Base-by-base conservation (phyloP, 2,113 vertebrate species). In the Brienomyrus longianalis region DNA sequence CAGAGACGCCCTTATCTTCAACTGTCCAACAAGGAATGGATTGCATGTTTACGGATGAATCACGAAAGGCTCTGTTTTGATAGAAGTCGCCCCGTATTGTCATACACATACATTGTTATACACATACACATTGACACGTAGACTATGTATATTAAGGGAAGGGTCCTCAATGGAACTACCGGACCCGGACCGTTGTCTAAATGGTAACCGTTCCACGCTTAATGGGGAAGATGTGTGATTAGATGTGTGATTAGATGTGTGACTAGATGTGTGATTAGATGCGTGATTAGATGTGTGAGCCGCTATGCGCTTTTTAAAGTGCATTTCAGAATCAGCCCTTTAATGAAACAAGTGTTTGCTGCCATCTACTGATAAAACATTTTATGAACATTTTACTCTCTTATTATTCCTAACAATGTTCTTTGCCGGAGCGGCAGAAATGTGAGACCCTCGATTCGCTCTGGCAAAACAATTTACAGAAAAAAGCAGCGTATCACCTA, bases 341-440 rank as follows among this genome's bases (percentile, higher is more conserved):
- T n/a, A 19, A 23, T 19, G 89, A 89, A 45, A 50, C 45, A 66
- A 86, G 83, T 50, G 35, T 52, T 15, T 90, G 48, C 89, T 90
- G 84, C 66, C 89, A 90, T 87, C 89, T 87, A 87, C 85, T 90
- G 89, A 83, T 39, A 51, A 10, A 45, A 83, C 3, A 83, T 45
- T 77, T 89, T 47, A 77, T n/a, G 27, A 17, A 31, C 74, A n/a
- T n/a, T n/a, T 80, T 39, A 39, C 17, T 15, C 35, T 80, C 39
- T 83, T 45, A 83, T 45, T 19, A 83, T 45, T 39, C 39, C 6
- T 17, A 23, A 19, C 2, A 23, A 21, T 3, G 19, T 47, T 43
- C 77, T 9, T 43, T 8, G 77, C 31, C 13, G 8, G 77, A 83
- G 77, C 5, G 77, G 77, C 39, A 47, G 35, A 83, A 74, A 35